These are phyloP conservation scores for Caprella mutica DNA, from an alignment of 2,888 invertebrate species.

Conservation along the genomic window DNA sequence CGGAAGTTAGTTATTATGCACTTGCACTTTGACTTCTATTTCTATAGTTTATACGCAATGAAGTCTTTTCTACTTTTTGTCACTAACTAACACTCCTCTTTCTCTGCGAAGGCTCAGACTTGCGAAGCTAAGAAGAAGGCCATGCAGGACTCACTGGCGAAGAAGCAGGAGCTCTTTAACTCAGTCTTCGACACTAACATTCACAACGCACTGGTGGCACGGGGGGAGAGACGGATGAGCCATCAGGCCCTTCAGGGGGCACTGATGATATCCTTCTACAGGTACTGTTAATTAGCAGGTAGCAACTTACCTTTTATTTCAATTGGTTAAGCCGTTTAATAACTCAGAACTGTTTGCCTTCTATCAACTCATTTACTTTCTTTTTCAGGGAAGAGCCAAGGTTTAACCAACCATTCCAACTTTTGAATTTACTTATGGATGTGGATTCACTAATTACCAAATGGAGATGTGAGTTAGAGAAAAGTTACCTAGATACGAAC, in stretches of 20 bases:
- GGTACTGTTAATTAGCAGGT: no score
- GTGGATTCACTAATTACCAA: slow-evolving; percentile 96
- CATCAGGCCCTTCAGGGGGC: slow-evolving; percentile 91
- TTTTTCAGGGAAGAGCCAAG: slow-evolving; percentile 94
- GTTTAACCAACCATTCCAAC: slow-evolving; percentile 94
- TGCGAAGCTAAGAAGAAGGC: slow-evolving; percentile 52
- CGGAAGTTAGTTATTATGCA: no score
- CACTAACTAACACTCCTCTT: no score
- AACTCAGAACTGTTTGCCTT: no score
- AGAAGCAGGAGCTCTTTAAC: slow-evolving; percentile 70
- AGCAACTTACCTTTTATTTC: no score
- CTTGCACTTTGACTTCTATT: no score
- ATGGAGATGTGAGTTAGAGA: slow-evolving; percentile 76
- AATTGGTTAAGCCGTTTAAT: no score
- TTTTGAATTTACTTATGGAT: slow-evolving; percentile 88
- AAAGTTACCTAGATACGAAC: background rate
- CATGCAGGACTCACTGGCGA: slow-evolving; percentile 60
- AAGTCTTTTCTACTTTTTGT: no score
- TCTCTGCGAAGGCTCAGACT: background rate
- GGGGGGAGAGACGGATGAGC: slow-evolving; percentile 79
- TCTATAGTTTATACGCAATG: no score
- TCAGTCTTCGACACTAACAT: slow-evolving; percentile 75
- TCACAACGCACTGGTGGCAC: slow-evolving; percentile 67
- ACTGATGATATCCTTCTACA: slow-evolving; percentile 92
- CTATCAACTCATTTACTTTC: slow-evolving; percentile 55